Conservation (phyloP, 2,888 invertebrate genomes). For the Scrobipalpa atriplicella region DNA sequence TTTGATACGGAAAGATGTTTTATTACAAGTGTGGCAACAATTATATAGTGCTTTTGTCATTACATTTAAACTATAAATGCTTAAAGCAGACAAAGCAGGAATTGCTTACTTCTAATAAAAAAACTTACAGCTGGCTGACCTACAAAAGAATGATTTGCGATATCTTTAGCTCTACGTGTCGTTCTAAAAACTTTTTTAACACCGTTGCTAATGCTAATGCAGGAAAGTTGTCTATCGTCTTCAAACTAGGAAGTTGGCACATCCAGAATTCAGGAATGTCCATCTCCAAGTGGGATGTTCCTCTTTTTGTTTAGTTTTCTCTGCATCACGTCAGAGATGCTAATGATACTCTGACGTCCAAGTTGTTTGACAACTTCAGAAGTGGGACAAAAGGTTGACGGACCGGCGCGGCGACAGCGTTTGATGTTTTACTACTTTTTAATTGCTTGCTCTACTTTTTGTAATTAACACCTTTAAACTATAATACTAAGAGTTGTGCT, state of each 20-base stretch:
- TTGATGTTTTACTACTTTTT: conserved; percentile 21
- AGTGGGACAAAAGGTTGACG: conserved; percentile 49
- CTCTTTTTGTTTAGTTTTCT: conserved; percentile 2
- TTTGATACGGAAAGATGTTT: conserved; percentile 3
- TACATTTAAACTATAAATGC: not conserved
- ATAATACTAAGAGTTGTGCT: not conserved
- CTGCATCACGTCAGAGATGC: conserved; percentile 32
- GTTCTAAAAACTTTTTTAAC: too few relatives aligned
- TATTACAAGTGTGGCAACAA: not conserved
- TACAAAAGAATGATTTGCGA: too few relatives aligned
- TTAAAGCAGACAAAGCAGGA: not conserved
- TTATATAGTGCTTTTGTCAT: not conserved
- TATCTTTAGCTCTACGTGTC: too few relatives aligned
- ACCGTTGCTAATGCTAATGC: too few relatives aligned
- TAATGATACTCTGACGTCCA: conserved; percentile 44
- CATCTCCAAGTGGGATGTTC: not conserved
- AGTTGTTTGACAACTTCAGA: conserved; percentile 27
- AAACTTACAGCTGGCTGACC: too few relatives aligned
- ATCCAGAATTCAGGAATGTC: too few relatives aligned
- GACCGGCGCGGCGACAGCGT: conserved; percentile 33
- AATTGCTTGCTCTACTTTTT: conserved; percentile 24
- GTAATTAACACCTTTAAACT: not conserved
- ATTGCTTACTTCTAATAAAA: too few relatives aligned
- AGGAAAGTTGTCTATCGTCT: too few relatives aligned
- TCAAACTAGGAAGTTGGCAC: too few relatives aligned